These are phyloP conservation scores for Drosophila koepferae DNA, from an alignment of 2,888 invertebrate genomes.

Conservation along the genomic window DNA sequence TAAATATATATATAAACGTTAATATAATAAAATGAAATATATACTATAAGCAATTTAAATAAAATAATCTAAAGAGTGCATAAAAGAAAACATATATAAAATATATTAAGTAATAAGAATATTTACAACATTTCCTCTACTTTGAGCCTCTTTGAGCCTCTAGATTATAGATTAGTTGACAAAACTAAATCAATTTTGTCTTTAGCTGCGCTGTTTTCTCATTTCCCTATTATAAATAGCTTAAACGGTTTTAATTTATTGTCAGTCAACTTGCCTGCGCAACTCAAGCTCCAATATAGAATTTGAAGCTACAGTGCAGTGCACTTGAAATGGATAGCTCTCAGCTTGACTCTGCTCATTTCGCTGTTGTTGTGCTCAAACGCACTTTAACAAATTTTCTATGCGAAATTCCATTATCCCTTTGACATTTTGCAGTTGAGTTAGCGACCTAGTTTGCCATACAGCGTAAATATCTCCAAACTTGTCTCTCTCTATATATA, in stretches of 20 bases:
- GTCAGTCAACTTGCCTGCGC: neutral
- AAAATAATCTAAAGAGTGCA: too few relatives aligned
- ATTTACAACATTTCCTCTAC: too few relatives aligned
- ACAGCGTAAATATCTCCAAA: constrained; percentile 53
- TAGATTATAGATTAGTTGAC: too few relatives aligned
- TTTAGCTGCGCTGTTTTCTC: neutral
- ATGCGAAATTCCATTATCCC: constrained; percentile 64
- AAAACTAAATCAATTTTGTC: too few relatives aligned
- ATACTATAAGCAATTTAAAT: too few relatives aligned
- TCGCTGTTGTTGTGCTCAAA: constrained; percentile 10
- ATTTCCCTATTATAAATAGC: neutral
- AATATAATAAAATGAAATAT: too few relatives aligned
- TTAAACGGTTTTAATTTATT: neutral
- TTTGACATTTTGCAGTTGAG: constrained; percentile 73
- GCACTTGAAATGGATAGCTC: constrained; percentile 4
- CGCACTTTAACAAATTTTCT: constrained; percentile 49
- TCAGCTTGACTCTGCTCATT: neutral
- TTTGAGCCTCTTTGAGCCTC: too few relatives aligned
- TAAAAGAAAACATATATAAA: too few relatives aligned
- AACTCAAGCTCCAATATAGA: neutral
- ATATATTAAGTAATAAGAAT: too few relatives aligned
- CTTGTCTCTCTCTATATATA: constrained; percentile 36
- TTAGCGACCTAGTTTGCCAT: constrained; percentile 66
- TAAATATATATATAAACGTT: too few relatives aligned
- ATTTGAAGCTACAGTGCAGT: neutral